phyloP scores from a whole-genome alignment of 2,888 invertebrate genomes.

The Desoria tigrina region DNA sequence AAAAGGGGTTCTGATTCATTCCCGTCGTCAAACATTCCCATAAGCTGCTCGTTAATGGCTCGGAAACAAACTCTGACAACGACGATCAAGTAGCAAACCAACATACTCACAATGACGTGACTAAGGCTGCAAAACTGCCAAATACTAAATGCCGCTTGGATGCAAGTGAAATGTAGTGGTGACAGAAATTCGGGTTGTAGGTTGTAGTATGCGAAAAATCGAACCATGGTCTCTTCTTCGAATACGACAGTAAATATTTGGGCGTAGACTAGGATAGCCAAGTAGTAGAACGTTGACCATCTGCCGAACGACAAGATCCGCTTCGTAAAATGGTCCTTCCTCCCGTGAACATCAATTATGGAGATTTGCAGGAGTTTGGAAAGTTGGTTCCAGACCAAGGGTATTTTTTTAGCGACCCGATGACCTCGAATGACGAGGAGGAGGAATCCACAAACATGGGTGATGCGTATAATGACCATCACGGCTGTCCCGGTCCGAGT shows the following conservation, averaged over 20 bases:
- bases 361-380: constrained; percentile 39
- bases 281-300: not conserved
- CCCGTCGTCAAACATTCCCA: constrained; percentile 8
- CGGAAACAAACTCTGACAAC: constrained; percentile 33
- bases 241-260: too few relatives aligned
- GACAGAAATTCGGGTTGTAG: not conserved
- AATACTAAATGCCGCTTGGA: constrained; percentile 27
- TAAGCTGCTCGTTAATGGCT: constrained; percentile 33
- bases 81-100: constrained; percentile 37
- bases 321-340: constrained; percentile 16
- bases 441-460: constrained; percentile 43
- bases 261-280: not conserved
- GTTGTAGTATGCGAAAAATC: too few relatives aligned
- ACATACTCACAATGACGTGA: constrained; percentile 40
- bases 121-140: constrained; percentile 39
- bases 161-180: not conserved
- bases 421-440: constrained; percentile 37
- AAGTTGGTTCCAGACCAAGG: constrained; percentile 38
- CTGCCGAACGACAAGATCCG: too few relatives aligned
- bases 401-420: constrained; percentile 34
- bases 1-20: not conserved
- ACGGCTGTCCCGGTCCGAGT: constrained; percentile 27
- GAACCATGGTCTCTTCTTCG: not conserved
- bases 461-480: constrained; percentile 21
- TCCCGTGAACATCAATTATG: constrained; percentile 41